Conservation (phyloP, 2,797 vertebrate genomes). For the Falco cherrug region DNA sequence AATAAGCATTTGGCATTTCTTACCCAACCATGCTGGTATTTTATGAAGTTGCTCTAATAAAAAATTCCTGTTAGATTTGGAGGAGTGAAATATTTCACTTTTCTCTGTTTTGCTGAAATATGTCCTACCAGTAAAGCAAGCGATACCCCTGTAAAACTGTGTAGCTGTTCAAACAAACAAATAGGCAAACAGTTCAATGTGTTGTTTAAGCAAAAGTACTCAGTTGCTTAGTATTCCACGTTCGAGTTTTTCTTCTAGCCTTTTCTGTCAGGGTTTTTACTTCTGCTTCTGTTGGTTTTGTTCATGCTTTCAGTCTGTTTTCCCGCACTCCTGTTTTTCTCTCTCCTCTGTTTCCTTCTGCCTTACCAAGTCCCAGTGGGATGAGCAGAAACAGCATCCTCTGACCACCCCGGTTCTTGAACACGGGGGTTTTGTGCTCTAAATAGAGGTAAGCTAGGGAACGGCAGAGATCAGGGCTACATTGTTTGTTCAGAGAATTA, state of each 20-base stretch:
- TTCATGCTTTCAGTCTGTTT: neutral
- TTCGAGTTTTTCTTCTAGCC: neutral
- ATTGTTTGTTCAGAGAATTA: neutral
- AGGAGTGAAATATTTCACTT: neutral
- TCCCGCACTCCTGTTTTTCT: neutral
- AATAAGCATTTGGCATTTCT: neutral
- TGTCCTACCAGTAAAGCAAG: neutral
- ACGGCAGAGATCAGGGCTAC: neutral
- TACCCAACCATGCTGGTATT: neutral
- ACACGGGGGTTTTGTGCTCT: rapidly evolving
- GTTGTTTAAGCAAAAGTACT: neutral
- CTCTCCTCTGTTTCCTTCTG: neutral
- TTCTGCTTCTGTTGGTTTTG: neutral
- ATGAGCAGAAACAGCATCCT: neutral
- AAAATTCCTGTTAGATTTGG: neutral
- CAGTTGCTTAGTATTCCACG: neutral
- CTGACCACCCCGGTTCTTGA: neutral
- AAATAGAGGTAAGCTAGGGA: neutral
- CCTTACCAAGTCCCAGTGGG: neutral
- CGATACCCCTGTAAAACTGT: neutral
- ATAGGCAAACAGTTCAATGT: neutral
- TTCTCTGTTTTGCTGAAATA: neutral
- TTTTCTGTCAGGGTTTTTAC: neutral
- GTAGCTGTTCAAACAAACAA: neutral
- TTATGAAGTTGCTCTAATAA: neutral